A percentile compares a stretch with the other conserved stretches of the same genome.
phyloP scores from a whole-genome alignment of 2,797 vertebrate genomes.

The Xenops minutus region DNA sequence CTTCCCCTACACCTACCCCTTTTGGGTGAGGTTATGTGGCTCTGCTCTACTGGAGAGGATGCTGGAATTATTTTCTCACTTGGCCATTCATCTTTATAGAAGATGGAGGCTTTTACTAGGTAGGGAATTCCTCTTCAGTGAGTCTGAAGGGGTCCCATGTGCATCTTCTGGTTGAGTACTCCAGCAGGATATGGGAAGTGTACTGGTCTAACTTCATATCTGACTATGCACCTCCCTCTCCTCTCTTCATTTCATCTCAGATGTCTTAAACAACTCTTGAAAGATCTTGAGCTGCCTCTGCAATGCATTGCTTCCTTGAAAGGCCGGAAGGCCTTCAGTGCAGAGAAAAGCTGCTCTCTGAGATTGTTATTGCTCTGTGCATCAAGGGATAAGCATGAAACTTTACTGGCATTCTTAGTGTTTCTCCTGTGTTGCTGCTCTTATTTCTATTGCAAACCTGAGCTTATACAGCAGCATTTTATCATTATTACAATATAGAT shows the following conservation, averaged over 20 bases:
- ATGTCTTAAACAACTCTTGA: background rate
- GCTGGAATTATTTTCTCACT: background rate
- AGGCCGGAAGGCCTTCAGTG: background rate
- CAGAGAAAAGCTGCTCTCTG: background rate
- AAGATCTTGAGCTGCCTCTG: background rate
- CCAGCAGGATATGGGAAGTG: background rate
- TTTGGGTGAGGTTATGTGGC: background rate
- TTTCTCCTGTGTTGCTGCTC: background rate
- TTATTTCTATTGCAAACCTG: background rate
- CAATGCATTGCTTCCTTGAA: background rate
- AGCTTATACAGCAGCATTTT: background rate
- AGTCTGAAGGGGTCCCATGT: background rate
- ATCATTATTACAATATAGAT: background rate
- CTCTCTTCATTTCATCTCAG: background rate
- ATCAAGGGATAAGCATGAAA: background rate
- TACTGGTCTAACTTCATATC: background rate
- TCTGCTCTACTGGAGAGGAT: background rate
- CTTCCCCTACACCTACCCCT: background rate
- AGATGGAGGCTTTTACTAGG: background rate
- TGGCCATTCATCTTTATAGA: background rate
- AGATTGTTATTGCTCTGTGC: background rate
- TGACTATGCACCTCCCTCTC: background rate
- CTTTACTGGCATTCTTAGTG: background rate
- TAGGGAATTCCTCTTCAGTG: background rate
- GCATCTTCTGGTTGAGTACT: background rate